These are phyloP conservation scores for Alca torda DNA, from an alignment of 2,797 vertebrate species.

Conservation along the genomic window DNA sequence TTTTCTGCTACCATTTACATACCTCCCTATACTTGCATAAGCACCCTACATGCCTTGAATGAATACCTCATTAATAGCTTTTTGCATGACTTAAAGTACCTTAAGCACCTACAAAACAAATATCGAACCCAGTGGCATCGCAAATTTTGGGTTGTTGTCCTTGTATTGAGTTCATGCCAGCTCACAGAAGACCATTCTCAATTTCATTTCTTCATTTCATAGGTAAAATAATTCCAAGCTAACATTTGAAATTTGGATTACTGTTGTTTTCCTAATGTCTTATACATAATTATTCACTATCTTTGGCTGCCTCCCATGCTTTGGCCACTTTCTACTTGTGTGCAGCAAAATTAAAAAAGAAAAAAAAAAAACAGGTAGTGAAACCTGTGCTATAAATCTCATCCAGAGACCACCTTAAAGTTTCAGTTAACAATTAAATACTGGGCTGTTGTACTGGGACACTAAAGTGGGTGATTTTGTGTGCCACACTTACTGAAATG, in stretches of 20 bases:
- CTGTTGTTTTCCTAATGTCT: neutral
- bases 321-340: neutral
- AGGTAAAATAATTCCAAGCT: neutral
- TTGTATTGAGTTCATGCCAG: neutral
- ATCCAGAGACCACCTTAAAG: neutral
- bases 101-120: neutral
- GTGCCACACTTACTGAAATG: neutral
- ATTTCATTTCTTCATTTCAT: neutral
- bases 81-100: neutral
- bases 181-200: neutral
- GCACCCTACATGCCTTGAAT: neutral
- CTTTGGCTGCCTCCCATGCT: neutral
- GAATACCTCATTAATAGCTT: neutral
- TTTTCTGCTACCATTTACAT: neutral
- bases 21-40: neutral
- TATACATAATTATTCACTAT: neutral
- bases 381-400: neutral
- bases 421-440: neutral
- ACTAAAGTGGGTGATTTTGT: neutral
- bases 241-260: neutral
- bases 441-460: neutral
- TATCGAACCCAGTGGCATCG: rapidly evolving
- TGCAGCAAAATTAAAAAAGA: neutral
- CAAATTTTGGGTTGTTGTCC: neutral
- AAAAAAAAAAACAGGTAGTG: neutral